Percentiles rank a stretch among this genome's conserved stretches.
phyloP scores from a whole-genome alignment of 2,797 vertebrate genomes.

The Rhinella marina region DNA sequence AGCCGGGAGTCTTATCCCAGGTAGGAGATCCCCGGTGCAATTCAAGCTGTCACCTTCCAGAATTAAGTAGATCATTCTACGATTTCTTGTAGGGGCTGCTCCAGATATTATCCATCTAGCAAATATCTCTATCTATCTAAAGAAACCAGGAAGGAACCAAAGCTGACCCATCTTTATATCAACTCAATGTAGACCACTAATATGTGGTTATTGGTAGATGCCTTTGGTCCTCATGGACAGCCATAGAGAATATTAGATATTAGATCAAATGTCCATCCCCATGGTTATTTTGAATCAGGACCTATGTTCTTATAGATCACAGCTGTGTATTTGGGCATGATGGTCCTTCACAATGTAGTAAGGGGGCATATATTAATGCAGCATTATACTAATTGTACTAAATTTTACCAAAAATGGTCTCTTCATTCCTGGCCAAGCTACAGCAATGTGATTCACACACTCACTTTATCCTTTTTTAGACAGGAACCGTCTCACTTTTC shows the following conservation, averaged over 20 bases:
- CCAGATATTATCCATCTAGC: too few species aligned
- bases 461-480: conserved; percentile 65
- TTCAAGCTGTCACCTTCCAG: background rate
- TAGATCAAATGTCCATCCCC: background rate
- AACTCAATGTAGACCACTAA: background rate
- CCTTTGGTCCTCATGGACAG: background rate
- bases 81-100: too few species aligned
- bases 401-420: background rate
- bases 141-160: background rate
- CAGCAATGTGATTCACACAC: background rate
- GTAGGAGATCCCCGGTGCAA: conserved; percentile 69
- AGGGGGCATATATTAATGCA: background rate
- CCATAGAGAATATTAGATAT: background rate
- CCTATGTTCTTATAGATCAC: background rate
- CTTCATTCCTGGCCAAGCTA: background rate
- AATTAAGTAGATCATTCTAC: background rate
- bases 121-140: too few species aligned
- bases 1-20: conserved; percentile 80
- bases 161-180: background rate
- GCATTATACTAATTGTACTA: background rate
- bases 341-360: background rate
- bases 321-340: background rate
- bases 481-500: conserved; percentile 77
- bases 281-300: background rate
- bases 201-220: background rate